Conservation (phyloP, 2,113 vertebrate species). For the Macquaria ambigua region DNA sequence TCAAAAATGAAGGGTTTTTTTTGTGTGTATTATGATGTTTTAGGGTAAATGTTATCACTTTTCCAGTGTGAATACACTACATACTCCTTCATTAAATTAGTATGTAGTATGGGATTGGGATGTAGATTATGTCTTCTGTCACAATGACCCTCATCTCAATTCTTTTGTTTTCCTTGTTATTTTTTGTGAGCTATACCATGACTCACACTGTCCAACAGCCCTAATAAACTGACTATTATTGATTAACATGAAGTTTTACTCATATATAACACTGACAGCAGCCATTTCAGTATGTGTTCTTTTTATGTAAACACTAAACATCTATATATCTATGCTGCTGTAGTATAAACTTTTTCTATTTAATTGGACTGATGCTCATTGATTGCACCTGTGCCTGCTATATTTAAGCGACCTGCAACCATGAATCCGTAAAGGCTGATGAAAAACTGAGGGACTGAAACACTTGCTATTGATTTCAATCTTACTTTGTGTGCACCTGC, state of each 20-base stretch:
- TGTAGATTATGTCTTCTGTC: background rate
- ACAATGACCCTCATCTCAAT: background rate
- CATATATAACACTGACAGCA: background rate
- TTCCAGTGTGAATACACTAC: no score
- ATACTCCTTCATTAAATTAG: background rate
- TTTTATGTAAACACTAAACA: background rate
- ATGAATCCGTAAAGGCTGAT: constrained; percentile 31
- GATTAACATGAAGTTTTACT: background rate
- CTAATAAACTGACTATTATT: background rate
- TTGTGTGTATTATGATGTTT: background rate
- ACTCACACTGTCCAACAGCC: background rate
- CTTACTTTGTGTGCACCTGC: constrained; percentile 16
- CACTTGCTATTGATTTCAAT: constrained; percentile 55
- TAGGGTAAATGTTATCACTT: background rate
- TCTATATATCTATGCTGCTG: background rate
- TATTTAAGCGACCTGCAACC: constrained; percentile 22
- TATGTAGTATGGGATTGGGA: background rate
- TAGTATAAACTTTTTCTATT: background rate
- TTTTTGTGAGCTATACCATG: background rate
- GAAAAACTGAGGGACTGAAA: constrained; percentile 37
- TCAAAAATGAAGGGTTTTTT: background rate
- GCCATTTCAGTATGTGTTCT: background rate
- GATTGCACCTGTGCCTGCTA: constrained; percentile 23
- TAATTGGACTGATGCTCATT: constrained; percentile 8
- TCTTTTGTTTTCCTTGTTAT: background rate